Conservation (phyloP, 2,888 invertebrate genomes). For the Epinotia brunnichana region DNA sequence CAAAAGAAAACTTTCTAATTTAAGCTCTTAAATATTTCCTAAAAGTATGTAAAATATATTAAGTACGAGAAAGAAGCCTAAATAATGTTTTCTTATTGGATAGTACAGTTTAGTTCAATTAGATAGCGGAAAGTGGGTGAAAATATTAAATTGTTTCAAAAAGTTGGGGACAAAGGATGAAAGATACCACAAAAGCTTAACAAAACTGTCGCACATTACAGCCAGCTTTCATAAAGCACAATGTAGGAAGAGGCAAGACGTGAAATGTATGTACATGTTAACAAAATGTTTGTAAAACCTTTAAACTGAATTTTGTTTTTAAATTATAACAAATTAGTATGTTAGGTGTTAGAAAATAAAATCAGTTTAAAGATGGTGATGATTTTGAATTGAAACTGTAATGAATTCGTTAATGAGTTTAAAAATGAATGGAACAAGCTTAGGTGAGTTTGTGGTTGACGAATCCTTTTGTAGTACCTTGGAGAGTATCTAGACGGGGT, state of each 20-base stretch:
- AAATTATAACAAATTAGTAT: slow-evolving; percentile 48
- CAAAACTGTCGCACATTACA: slow-evolving; percentile 47
- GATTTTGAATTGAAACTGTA: slow-evolving; percentile 46
- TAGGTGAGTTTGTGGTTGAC: slow-evolving; percentile 55
- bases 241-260: slow-evolving; percentile 44
- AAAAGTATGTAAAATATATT: slow-evolving; percentile 40
- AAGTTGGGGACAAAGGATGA: slow-evolving; percentile 47
- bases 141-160: slow-evolving; percentile 42
- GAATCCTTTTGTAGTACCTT: slow-evolving; percentile 82
- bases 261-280: slow-evolving; percentile 47
- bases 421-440: slow-evolving; percentile 50
- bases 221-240: slow-evolving; percentile 40
- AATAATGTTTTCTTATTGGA: slow-evolving; percentile 44
- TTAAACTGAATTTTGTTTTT: slow-evolving; percentile 58
- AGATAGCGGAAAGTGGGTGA: slow-evolving; percentile 48
- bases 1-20: slow-evolving; percentile 79
- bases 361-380: slow-evolving; percentile 63
- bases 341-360: slow-evolving; percentile 52
- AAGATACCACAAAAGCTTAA: slow-evolving; percentile 80
- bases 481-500: slow-evolving; percentile 78
- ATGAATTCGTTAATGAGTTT: slow-evolving; percentile 43
- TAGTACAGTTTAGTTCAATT: slow-evolving; percentile 52
- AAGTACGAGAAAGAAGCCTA: slow-evolving; percentile 42
- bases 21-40: slow-evolving; percentile 60
- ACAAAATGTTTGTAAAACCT: slow-evolving; percentile 58